Evolutionary conservation across 2,113 vertebrate species (phyloP), one percentile per base, ranked within the genome.

Genomic region (Zeus faber): DNA sequence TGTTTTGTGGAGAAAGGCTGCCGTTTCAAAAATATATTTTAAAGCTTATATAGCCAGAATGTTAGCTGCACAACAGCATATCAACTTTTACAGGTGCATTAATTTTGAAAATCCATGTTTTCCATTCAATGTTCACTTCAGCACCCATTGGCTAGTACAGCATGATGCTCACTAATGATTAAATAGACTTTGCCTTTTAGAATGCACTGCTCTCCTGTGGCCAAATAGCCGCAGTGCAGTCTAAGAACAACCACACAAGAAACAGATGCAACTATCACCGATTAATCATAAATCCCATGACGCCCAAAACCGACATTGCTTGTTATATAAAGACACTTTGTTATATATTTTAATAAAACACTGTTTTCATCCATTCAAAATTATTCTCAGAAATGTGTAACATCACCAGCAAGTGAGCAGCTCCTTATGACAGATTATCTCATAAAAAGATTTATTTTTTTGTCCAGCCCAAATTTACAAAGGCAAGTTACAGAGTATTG

Each of bases 371-470:
- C 33, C 33, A 1, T 37, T 37, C n/a, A n/a, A n/a, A n/a, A n/a
- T n/a, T n/a, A n/a, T n/a, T n/a, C n/a, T n/a, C n/a, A 17, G 14
- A 53, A 33, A 37, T 1, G 10, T 26, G 11, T 18, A 1, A n/a
- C 14, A 67, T 37, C 60, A 67, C 5, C 43, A 65, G 55, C 48
- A 72, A 82, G 16, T 56, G 56, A 73, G n/a, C n/a, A 77, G 49
- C 49, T 76, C 60, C 17, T 59, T 70, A 82, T 45, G 80, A 88
- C 88, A 88, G 77, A 94, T 93, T 92, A 92, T 97, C 95, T 96
- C 93, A 95, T 96, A 94, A 95, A 95, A 98, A 96, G 93, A 97
- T 95, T 96, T 97, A 95, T 95, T 92, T 86, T 73, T 88, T 90
- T 94, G n/a, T 93, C 91, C 91, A 92, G 93, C 94, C 94, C 89